A percentile compares a stretch with the other conserved stretches of the same genome.
Evolutionary conservation across 1,140 invertebrate genomes (phyloP).

Genomic region (Anastrepha obliqua): DNA sequence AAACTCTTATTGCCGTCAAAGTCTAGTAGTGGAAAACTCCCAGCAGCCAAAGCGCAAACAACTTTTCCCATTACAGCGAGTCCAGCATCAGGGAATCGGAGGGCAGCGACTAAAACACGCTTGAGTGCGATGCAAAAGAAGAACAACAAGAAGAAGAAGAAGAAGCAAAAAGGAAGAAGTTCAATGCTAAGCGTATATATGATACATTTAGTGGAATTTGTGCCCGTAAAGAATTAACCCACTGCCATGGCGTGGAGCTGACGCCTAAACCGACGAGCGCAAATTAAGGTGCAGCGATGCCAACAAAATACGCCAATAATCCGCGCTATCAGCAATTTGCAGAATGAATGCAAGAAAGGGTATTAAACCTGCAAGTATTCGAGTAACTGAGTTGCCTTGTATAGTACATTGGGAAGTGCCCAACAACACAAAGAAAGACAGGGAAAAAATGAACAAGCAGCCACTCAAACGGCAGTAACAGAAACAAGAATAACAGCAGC

Average conservation of each 20-base stretch:
- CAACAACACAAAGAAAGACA: neutral
- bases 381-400: neutral
- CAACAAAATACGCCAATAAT: slow-evolving; percentile 51
- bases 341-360: slow-evolving; percentile 15
- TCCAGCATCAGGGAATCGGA: neutral
- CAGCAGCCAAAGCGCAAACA: slow-evolving; percentile 3
- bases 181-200: neutral
- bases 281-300: slow-evolving; percentile 52
- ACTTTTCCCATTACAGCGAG: slow-evolving; percentile 31
- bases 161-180: neutral
- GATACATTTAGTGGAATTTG: neutral
- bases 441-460: neutral
- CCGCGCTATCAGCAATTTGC: slow-evolving; percentile 48
- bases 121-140: neutral
- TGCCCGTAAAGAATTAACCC: slow-evolving; percentile 4
- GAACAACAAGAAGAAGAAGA: neutral
- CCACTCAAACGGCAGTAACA: neutral
- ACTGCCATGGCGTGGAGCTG: neutral
- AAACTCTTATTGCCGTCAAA: neutral
- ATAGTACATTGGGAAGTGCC: neutral
- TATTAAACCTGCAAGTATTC: neutral
- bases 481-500: slow-evolving; percentile 4
- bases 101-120: neutral
- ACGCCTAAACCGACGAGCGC: neutral
- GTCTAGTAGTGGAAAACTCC: slow-evolving; percentile 11